Evolutionary conservation across 2,113 vertebrate species (phyloP), one percentile per base, ranked within the genome.

Genomic region (Melanerpes formicivorus): DNA sequence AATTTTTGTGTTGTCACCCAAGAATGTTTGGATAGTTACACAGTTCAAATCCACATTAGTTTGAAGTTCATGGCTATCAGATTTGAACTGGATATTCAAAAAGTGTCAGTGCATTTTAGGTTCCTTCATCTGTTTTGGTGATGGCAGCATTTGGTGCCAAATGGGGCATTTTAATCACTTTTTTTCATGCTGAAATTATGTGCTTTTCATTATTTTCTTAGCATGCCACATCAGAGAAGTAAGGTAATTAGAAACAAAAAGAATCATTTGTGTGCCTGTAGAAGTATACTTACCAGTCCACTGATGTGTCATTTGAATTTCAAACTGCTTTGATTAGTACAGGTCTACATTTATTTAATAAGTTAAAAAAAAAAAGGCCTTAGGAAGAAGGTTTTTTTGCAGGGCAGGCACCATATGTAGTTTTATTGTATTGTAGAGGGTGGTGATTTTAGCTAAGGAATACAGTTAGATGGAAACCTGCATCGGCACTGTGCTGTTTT

Each of bases 81-180:
- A 60, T 82, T 69, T 64, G 64, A 88, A 85, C 37, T 84, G 37
- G 8, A 13, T 91, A 89, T 77, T 89, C n/a, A 88, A 58, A 83
- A 94, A 71, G 30, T 76, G 26, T 73, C 89, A 95, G 65, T 5
- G 5, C 69, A 46, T 94, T 95, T 94, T 42, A 60, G 54, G 15
- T 93, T 87, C 69, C 25, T 72, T 87, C n/a, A 55, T 95, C 93
- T 88, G 40, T 87, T 94, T 93, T 96, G 96, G 90, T 82, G 74
- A 76, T 91, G 44, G 56, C 90, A 93, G 60, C 88, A 94, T 90
- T 94, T 96, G 78, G 91, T 92, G 88, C 84, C 87, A 91, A 96
- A 96, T 96, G 88, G 91, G 74, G 84, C 93, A 94, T 95, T 95
- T 95, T 95, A 89, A 94, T 96, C 46, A 77, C 81, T 84, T 86